Percentiles rank a stretch among this genome's conserved stretches.
phyloP scores from a whole-genome alignment of 2,797 vertebrate genomes.

The Coendou prehensilis region DNA sequence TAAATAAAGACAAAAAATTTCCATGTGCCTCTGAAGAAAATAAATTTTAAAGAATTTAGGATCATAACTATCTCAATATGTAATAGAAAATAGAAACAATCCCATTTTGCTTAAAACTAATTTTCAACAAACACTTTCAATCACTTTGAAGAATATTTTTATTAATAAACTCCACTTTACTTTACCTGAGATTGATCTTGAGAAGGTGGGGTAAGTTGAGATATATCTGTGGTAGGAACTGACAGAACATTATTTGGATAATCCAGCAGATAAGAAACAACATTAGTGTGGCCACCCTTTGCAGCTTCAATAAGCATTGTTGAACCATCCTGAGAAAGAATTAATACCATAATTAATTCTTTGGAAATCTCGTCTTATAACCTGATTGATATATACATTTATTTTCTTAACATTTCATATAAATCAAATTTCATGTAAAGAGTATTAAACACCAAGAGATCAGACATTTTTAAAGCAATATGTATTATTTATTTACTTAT shows the following conservation, averaged over 20 bases:
- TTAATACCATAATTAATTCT: conserved; percentile 77
- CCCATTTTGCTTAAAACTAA: conserved; percentile 51
- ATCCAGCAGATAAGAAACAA: conserved; percentile 99
- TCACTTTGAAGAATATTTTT: conserved; percentile 52
- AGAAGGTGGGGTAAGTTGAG: conserved; percentile 97
- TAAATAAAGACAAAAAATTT: conserved; percentile 40
- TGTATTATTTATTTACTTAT: conserved; percentile 10
- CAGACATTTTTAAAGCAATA: neutral
- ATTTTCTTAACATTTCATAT: conserved; percentile 53
- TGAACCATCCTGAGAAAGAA: conserved; percentile 95
- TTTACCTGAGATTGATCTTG: conserved; percentile 99
- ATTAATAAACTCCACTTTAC: conserved; percentile 60
- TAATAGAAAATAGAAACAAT: conserved; percentile 55
- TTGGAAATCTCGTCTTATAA: neutral
- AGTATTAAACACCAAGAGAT: conserved; percentile 54
- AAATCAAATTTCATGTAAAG: conserved; percentile 33
- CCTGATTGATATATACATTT: conserved; percentile 37
- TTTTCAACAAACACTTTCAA: conserved; percentile 69
- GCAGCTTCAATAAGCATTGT: conserved; percentile 99
- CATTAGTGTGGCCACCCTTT: conserved; percentile 99
- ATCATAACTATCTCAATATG: conserved; percentile 33
- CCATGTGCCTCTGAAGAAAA: neutral
- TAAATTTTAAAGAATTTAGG: conserved; percentile 59
- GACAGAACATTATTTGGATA: conserved; percentile 99
- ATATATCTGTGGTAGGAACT: conserved; percentile 96